Evolutionary conservation across 2,888 invertebrate genomes (phyloP).

Genomic region (Eupithecia vulgata): DNA sequence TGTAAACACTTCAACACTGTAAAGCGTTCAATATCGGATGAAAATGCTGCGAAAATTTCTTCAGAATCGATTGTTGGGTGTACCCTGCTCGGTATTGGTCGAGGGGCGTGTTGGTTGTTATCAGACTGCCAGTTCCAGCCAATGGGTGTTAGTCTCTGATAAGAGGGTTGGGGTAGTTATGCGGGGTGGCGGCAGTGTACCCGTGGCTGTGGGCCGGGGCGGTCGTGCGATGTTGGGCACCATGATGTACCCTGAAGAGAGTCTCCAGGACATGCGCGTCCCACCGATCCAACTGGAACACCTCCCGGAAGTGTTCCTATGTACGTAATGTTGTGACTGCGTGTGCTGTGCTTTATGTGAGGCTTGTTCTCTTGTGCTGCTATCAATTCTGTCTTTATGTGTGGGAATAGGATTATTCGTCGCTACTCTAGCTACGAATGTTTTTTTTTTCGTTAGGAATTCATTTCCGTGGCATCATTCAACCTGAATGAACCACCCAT

Average conservation of each 20-base stretch:
- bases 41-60: constrained; percentile 72
- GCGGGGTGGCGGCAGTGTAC: constrained; percentile 75
- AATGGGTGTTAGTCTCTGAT: constrained; percentile 68
- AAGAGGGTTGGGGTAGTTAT: constrained; percentile 79
- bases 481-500: neutral
- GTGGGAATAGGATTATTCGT: neutral
- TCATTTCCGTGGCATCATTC: neutral
- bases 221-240: constrained; percentile 77
- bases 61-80: constrained; percentile 79
- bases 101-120: constrained; percentile 79
- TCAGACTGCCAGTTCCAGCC: constrained; percentile 66
- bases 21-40: constrained; percentile 73
- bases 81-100: constrained; percentile 69
- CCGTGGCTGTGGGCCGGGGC: constrained; percentile 66
- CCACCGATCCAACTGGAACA: constrained; percentile 89
- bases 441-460: neutral
- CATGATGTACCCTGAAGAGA: constrained; percentile 81
- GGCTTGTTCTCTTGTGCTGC: neutral
- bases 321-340: constrained; percentile 80
- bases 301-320: constrained; percentile 88
- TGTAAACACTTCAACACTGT: constrained; percentile 67
- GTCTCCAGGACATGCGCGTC: constrained; percentile 85
- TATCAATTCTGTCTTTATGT: neutral
- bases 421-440: neutral
- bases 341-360: constrained; percentile 41